Base-by-base conservation (phyloP, 2,113 vertebrate genomes). In the Muntiacus reevesi region DNA sequence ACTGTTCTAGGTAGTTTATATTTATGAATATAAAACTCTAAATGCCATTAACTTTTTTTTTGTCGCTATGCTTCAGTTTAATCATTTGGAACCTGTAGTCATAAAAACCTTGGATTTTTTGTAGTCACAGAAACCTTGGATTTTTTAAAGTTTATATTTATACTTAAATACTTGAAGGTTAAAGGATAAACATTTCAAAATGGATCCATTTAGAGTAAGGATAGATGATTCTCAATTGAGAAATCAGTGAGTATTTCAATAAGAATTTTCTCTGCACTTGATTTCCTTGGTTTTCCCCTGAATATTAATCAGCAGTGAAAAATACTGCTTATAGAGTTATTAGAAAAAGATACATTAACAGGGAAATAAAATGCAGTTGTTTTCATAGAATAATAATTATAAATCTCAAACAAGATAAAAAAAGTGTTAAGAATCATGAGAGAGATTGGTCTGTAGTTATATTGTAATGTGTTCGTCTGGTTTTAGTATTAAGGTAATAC, bases 41-140 rank as follows among this genome's bases (percentile, higher is more conserved):
- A 17, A 54, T 91, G 79, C 19, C 30, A 64, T 52, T 78, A 67
- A 40, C 27, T 85, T 64, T 57, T 95, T 95, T 64, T 94, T 87
- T 57, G 4, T 88, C 19, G n/a, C 17, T 87, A 82, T 36, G 67
- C 88, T 88, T 93, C 27, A 89, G 40, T 91, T 59, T 93, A 78
- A 15, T 93, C 33, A 91, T 98, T 84, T 97, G 89, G 93, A 93
- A 67, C 36, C 94, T 97, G 16, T 91, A 96, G 79, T 59, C 67
- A 94, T 12, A 78, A 71, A 95, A 89, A 59, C 7, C 33, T 3
- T 83, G 9, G 15, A 17, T 67, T 11, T 67, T 71, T 71, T 71
- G n/a, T 71, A 19, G n/a, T 36, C 17, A 36, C 17, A 71, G 64
- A 74, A 40, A 74, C 67, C 67, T 74, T 74, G n/a, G 11, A 74